A percentile compares a stretch with the other conserved stretches of the same genome.
Evolutionary conservation across 2,113 vertebrate species (phyloP).

Genomic region (Pelvicachromis taeniatus): DNA sequence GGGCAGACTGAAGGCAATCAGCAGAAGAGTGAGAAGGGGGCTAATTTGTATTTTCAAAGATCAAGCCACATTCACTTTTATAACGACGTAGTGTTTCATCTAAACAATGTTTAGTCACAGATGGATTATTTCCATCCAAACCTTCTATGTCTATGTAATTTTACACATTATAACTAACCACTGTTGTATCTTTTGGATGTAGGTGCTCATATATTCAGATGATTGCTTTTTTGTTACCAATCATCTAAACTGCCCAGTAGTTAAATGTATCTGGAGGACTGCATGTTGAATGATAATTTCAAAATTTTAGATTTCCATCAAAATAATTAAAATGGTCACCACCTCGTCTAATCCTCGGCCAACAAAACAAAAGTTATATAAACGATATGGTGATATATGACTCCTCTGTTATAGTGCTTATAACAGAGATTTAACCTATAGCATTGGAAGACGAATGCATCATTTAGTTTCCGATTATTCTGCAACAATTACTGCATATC

Average conservation of each 20-base stretch:
- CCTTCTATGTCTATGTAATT: too few relatives aligned
- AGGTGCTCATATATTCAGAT: neutral
- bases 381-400: neutral
- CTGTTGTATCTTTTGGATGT: neutral
- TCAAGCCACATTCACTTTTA: neutral
- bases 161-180: neutral
- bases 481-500: neutral
- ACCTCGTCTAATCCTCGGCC: rapidly evolving
- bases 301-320: neutral
- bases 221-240: neutral
- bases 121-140: neutral
- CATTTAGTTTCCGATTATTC: neutral
- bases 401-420: neutral
- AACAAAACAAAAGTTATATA: neutral
- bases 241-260: neutral
- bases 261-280: neutral
- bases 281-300: neutral
- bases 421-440: neutral
- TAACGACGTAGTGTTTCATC: neutral
- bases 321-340: neutral
- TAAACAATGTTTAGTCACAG: neutral
- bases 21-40: neutral
- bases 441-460: neutral
- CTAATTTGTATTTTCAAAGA: neutral
- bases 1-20: neutral